Conservation (phyloP, 2,113 vertebrate species). For the Lampris megalopsis region DNA sequence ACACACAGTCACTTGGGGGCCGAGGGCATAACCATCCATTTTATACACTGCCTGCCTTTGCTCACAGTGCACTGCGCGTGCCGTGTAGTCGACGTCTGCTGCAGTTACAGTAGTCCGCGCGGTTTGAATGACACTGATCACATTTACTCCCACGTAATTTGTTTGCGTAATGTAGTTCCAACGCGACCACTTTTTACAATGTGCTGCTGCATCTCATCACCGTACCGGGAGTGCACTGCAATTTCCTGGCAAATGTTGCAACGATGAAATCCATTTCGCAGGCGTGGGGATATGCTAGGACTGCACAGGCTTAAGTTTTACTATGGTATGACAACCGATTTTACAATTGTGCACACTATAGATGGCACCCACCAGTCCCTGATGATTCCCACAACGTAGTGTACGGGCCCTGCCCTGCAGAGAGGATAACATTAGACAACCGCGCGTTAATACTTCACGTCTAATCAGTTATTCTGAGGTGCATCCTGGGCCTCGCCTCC, state of each 20-base stretch:
- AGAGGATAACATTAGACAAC: background rate
- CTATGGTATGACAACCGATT: background rate
- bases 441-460: slow-evolving; percentile 32
- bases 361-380: slow-evolving; percentile 46
- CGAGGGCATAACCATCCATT: slow-evolving; percentile 69
- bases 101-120: slow-evolving; percentile 33
- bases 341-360: background rate
- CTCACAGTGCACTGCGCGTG: background rate
- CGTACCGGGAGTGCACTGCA: slow-evolving; percentile 16
- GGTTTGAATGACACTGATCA: slow-evolving; percentile 17
- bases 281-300: slow-evolving; percentile 8
- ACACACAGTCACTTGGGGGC: slow-evolving; percentile 70
- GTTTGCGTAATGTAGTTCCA: slow-evolving; percentile 5
- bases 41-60: slow-evolving; percentile 40
- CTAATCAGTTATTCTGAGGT: too few species aligned
- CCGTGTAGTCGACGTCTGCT: background rate
- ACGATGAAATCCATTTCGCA: background rate
- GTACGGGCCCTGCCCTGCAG: slow-evolving; percentile 26
- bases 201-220: background rate
- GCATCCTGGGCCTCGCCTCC: too few species aligned
- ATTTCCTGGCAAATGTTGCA: background rate
- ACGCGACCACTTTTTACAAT: background rate
- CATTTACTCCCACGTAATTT: slow-evolving; percentile 26
- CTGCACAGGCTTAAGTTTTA: slow-evolving; percentile 24
- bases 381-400: slow-evolving; percentile 40